Percentiles rank a stretch among this genome's conserved stretches.
These are phyloP conservation scores for Drosophila mercatorum DNA, from an alignment of 2,888 invertebrate species.

Conservation along the genomic window DNA sequence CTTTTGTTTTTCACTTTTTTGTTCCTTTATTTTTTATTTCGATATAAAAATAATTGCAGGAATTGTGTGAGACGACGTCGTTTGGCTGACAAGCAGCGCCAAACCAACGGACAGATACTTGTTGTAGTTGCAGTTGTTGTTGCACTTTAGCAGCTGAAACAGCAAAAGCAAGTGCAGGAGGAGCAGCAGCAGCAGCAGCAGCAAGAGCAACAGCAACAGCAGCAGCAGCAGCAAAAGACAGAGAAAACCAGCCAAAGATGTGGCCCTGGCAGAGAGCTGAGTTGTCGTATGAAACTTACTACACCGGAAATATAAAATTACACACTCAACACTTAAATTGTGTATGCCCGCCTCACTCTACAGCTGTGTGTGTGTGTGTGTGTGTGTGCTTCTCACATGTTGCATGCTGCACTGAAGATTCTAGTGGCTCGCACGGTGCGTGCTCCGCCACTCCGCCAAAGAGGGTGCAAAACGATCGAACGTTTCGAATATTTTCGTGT, in stretches of 20 bases:
- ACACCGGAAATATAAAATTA: conserved; percentile 85
- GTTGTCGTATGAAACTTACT: conserved; percentile 78
- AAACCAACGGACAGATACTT: conserved; percentile 42
- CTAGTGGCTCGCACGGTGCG: conserved; percentile 49
- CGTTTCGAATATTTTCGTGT: conserved; percentile 41
- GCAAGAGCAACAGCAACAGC: conserved; percentile 19
- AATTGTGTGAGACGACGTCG: conserved; percentile 70
- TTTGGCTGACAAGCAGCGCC: conserved; percentile 50
- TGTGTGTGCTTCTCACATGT: conserved; percentile 53
- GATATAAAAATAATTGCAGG: conserved; percentile 81
- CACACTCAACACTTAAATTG: conserved; percentile 84
- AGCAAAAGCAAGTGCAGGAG: conserved; percentile 58
- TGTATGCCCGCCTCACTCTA: conserved; percentile 51
- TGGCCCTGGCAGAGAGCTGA: conserved; percentile 67
- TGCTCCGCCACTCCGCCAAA: conserved; percentile 28
- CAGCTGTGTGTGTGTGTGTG: conserved; percentile 14
- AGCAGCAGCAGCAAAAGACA: conserved; percentile 36
- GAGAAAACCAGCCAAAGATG: conserved; percentile 62
- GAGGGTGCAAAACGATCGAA: conserved; percentile 74
- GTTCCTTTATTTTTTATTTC: conserved; percentile 44
- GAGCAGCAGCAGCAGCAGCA: conserved; percentile 15
- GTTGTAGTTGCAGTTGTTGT: conserved; percentile 29
- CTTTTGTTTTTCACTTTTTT: conserved; percentile 15
- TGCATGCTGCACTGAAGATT: conserved; percentile 74
- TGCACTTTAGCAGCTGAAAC: conserved; percentile 69